Conservation (phyloP, 2,113 vertebrate species). For the Girardinichthys multiradiatus region DNA sequence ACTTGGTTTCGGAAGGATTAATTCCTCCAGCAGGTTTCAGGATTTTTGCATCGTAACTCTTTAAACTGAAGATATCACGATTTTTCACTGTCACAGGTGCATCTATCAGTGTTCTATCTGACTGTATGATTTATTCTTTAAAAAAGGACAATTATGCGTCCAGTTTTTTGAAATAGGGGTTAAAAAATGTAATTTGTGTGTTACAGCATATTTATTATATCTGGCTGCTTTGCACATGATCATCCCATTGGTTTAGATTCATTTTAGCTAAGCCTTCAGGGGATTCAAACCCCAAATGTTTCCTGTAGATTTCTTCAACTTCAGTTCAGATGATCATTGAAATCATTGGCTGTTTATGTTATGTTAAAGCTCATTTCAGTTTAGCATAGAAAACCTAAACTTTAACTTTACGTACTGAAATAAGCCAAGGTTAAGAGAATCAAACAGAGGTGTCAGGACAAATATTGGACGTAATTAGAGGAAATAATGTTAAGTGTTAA, state of each 20-base stretch:
- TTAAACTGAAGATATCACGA: background rate
- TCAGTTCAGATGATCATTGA: constrained; percentile 5
- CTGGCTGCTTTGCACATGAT: background rate
- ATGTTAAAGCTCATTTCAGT: background rate
- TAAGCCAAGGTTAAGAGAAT: too few relatives aligned
- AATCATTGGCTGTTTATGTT: background rate
- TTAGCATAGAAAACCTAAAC: too few relatives aligned
- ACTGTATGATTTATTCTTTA: background rate
- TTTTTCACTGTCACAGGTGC: background rate
- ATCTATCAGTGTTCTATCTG: background rate
- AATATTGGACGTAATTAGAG: background rate
- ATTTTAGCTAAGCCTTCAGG: background rate
- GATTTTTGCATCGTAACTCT: background rate
- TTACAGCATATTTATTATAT: background rate
- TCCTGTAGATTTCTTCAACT: background rate
- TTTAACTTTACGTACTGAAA: too few relatives aligned
- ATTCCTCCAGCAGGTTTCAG: background rate
- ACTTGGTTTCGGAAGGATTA: background rate
- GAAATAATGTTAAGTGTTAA: background rate
- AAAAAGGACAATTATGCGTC: background rate
- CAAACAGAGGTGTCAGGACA: background rate
- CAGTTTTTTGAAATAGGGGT: background rate
- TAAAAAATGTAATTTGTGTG: too few relatives aligned
- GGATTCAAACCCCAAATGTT: background rate
- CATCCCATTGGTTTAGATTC: background rate